These are phyloP conservation scores for Drosophila tropicalis DNA, from an alignment of 1,140 invertebrate genomes.

Conservation along the genomic window DNA sequence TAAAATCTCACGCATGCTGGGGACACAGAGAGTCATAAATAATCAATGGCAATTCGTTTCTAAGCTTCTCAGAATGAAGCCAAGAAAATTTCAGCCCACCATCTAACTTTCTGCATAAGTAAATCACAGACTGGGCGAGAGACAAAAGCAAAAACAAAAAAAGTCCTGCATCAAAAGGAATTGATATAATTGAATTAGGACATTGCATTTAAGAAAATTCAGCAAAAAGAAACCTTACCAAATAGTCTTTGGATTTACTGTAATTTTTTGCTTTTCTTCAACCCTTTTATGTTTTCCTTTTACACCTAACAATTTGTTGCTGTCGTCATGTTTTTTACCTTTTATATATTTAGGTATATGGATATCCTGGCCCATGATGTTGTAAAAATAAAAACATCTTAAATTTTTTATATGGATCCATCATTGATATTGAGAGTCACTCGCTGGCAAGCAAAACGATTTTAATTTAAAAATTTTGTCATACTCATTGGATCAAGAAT, in stretches of 20 bases:
- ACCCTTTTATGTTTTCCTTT: slow-evolving; percentile 11
- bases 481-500: slow-evolving; percentile 55
- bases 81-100: background rate
- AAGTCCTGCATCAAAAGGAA: slow-evolving; percentile 8
- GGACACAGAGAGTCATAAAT: slow-evolving; percentile 51
- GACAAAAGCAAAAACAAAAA: background rate
- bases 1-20: slow-evolving; percentile 47
- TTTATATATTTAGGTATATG: background rate
- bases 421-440: slow-evolving; percentile 62
- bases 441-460: slow-evolving; percentile 38
- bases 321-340: background rate
- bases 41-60: slow-evolving; percentile 34
- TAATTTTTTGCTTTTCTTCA: background rate
- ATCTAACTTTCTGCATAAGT: slow-evolving; percentile 3
- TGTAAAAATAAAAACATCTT: slow-evolving; percentile 69
- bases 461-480: slow-evolving; percentile 79
- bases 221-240: background rate
- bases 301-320: slow-evolving; percentile 10
- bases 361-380: slow-evolving; percentile 50
- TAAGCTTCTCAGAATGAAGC: slow-evolving; percentile 22
- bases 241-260: background rate
- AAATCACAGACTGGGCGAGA: background rate
- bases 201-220: slow-evolving; percentile 9
- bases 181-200: slow-evolving; percentile 9
- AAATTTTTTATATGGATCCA: slow-evolving; percentile 79